Evolutionary conservation across 2,113 vertebrate genomes (phyloP).

Genomic region (Gyps fulvus): DNA sequence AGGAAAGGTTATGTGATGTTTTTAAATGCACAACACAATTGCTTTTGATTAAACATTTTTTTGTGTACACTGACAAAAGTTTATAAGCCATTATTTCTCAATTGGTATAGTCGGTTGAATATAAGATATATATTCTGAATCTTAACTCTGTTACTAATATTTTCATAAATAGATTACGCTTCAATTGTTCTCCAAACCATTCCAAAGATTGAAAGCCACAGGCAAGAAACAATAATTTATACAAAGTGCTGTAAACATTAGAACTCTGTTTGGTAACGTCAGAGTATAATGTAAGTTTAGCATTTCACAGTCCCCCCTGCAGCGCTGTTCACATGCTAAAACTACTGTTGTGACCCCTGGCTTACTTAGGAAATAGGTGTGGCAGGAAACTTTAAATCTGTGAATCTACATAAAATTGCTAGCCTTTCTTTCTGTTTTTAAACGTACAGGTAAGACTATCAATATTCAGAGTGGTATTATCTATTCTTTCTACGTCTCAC

Average conservation of each 20-base stretch:
- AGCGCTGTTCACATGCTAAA: background rate
- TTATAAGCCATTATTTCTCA: background rate
- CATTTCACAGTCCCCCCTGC: background rate
- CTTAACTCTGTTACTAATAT: background rate
- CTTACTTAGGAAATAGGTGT: background rate
- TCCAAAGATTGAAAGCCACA: background rate
- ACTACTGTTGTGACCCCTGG: fast-evolving
- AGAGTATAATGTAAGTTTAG: background rate
- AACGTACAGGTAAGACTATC: background rate
- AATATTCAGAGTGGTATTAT: background rate
- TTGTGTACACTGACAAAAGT: background rate
- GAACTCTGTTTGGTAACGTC: background rate
- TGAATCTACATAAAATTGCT: background rate
- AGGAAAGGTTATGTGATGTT: background rate
- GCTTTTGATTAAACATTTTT: background rate
- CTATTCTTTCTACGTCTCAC: background rate
- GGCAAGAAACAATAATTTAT: background rate
- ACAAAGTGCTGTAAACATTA: background rate
- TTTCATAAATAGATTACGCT: background rate
- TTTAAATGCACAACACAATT: background rate
- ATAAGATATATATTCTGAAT: background rate
- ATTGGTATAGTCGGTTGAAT: background rate
- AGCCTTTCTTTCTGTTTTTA: background rate
- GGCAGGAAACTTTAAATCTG: background rate
- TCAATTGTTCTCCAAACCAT: background rate